Percentiles rank a stretch among this genome's conserved stretches.
Conservation (phyloP, 2,113 vertebrate genomes). For the Hassar affinis region DNA sequence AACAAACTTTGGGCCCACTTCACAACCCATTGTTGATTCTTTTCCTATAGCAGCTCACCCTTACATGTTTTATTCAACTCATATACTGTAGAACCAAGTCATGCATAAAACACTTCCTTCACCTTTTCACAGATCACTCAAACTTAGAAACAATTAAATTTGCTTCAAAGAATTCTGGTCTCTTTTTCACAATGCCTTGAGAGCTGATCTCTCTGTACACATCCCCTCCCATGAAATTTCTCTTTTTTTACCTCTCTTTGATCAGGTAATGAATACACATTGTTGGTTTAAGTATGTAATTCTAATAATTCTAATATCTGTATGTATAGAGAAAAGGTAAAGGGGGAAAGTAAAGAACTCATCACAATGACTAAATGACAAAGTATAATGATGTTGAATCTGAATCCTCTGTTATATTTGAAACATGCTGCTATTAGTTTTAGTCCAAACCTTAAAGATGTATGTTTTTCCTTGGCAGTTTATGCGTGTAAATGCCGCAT, state of each 20-base stretch:
- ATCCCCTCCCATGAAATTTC: too few relatives aligned
- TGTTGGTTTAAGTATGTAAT: neutral
- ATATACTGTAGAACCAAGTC: neutral
- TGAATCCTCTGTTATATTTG: neutral
- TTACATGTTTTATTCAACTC: neutral
- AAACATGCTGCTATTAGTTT: neutral
- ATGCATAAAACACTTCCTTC: neutral
- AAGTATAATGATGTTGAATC: neutral
- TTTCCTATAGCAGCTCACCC: neutral
- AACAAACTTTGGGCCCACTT: neutral
- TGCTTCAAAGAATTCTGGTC: neutral
- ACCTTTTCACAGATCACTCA: neutral
- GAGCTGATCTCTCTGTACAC: neutral
- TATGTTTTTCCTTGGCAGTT: constrained; percentile 98
- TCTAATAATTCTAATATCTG: neutral
- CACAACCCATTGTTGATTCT: neutral
- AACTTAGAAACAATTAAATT: neutral
- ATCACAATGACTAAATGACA: neutral
- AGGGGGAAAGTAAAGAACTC: neutral
- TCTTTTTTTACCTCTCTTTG: neutral
- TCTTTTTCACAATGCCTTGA: neutral
- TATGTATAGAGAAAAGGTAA: neutral
- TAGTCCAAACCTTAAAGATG: constrained; percentile 84
- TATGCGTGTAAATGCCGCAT: constrained; percentile 92
- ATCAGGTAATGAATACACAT: neutral